Evolutionary conservation across 1,140 invertebrate species (phyloP).

Genomic region (Lasioglossum baleicum): DNA sequence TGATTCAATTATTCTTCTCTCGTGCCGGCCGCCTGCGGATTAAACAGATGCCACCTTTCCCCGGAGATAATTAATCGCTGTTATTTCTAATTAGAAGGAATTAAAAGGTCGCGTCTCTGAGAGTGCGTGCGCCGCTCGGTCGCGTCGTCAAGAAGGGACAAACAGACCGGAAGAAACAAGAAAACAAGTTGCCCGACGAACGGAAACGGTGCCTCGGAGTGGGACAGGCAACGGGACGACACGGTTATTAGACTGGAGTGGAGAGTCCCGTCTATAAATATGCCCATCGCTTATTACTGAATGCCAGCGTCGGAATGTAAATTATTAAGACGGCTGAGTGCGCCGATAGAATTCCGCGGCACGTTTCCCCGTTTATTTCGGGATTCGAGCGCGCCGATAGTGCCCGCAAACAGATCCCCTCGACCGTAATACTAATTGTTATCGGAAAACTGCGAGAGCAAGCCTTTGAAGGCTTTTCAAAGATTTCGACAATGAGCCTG

Average conservation of each 20-base stretch:
- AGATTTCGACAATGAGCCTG: neutral
- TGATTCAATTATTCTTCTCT: conserved; percentile 51
- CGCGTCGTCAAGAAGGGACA: neutral
- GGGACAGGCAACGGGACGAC: conserved; percentile 26
- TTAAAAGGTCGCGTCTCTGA: conserved; percentile 46
- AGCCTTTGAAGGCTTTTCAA: neutral
- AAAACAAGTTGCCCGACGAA: conserved; percentile 47
- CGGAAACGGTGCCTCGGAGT: conserved; percentile 2
- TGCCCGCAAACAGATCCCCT: neutral
- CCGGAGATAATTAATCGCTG: conserved; percentile 57
- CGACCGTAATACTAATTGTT: conserved; percentile 23
- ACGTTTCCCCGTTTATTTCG: conserved; percentile 55
- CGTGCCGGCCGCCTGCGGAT: conserved; percentile 26
- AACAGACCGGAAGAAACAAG: conserved; percentile 17
- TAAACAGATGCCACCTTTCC: conserved; percentile 45
- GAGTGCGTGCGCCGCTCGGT: neutral
- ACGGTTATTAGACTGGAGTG: conserved; percentile 37
- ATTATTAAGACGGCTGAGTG: conserved; percentile 54
- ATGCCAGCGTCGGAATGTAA: conserved; percentile 47
- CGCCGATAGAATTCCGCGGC: conserved; percentile 48
- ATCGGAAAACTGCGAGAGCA: neutral
- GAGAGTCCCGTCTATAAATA: conserved; percentile 51
- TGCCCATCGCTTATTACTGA: conserved; percentile 55
- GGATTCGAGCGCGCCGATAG: conserved; percentile 7
- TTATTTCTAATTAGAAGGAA: conserved; percentile 59